Percentiles rank a stretch among this genome's conserved stretches.
These are phyloP conservation scores for Leptopilina drosophilae DNA, from an alignment of 2,888 invertebrate species.

Conservation along the genomic window DNA sequence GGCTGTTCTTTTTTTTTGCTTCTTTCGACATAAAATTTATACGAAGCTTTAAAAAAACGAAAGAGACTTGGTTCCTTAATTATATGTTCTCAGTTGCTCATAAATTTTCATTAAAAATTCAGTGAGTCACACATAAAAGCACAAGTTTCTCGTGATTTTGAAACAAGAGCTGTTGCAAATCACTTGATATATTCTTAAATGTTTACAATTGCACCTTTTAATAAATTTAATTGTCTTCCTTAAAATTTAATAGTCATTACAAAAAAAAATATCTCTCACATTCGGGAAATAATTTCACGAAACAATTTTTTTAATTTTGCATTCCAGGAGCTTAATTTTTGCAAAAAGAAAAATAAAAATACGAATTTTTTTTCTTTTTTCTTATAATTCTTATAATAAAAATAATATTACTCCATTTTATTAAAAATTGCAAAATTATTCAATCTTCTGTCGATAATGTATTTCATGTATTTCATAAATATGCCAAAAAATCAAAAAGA, in stretches of 20 bases:
- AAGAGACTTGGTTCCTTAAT: constrained; percentile 19
- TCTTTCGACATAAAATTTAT: constrained; percentile 24
- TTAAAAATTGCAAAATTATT: too few species aligned
- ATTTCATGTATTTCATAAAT: too few species aligned
- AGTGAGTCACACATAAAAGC: constrained; percentile 7
- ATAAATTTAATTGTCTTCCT: background rate
- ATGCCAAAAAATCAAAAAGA: too few species aligned
- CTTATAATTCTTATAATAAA: too few species aligned
- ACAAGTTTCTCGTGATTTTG: constrained; percentile 3
- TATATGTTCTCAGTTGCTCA: constrained; percentile 11
- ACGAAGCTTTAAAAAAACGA: constrained; percentile 8
- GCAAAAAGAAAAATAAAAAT: too few species aligned
- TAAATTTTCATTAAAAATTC: constrained; percentile 24
- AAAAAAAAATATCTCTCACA: too few species aligned
- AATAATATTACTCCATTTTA: too few species aligned
- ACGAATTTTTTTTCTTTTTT: too few species aligned
- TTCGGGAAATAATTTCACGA: too few species aligned
- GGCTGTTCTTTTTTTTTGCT: background rate
- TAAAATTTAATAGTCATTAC: background rate
- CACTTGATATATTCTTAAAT: background rate
- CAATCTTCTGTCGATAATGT: too few species aligned
- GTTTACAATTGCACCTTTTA: constrained; percentile 4
- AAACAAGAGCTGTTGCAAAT: constrained; percentile 17
- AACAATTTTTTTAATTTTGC: too few species aligned
- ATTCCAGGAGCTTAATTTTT: too few species aligned